Percentiles rank a stretch among this genome's conserved stretches.
Evolutionary conservation across 1,140 invertebrate species (phyloP).

Genomic region (Lamellibrachia luymesi): DNA sequence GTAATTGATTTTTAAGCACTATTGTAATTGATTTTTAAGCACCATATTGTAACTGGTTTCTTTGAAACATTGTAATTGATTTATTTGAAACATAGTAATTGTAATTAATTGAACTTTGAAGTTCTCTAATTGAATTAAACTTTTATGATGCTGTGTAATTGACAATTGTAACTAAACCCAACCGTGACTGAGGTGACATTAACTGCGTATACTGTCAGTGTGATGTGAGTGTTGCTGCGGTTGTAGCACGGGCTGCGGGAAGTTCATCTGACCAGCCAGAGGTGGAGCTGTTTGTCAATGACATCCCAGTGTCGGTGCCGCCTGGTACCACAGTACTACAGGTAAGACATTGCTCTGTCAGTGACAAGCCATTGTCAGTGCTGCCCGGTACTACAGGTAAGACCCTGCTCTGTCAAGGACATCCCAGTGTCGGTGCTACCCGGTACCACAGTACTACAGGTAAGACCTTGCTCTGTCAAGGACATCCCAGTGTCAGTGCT

Average conservation of each 20-base stretch:
- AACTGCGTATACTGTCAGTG: not conserved
- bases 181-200: no score
- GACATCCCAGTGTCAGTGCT: not conserved
- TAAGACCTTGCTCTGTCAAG: not conserved
- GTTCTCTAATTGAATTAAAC: no score
- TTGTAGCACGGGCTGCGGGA: not conserved
- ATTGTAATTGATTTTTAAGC: no score
- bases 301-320: slow-evolving; percentile 88
- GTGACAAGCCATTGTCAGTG: not conserved
- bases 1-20: no score
- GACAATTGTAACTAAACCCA: no score
- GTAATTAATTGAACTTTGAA: no score
- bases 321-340: slow-evolving; percentile 97
- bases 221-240: not conserved
- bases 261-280: not conserved
- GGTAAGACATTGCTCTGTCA: slow-evolving; percentile 60
- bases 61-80: no score
- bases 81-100: no score
- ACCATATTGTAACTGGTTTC: no score
- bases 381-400: not conserved
- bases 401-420: not conserved
- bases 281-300: slow-evolving; percentile 96
- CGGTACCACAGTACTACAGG: no score
- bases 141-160: no score
- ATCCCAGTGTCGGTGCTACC: not conserved